phyloP scores from a whole-genome alignment of 1,140 invertebrate species.

The Geopemphigus sp. region DNA sequence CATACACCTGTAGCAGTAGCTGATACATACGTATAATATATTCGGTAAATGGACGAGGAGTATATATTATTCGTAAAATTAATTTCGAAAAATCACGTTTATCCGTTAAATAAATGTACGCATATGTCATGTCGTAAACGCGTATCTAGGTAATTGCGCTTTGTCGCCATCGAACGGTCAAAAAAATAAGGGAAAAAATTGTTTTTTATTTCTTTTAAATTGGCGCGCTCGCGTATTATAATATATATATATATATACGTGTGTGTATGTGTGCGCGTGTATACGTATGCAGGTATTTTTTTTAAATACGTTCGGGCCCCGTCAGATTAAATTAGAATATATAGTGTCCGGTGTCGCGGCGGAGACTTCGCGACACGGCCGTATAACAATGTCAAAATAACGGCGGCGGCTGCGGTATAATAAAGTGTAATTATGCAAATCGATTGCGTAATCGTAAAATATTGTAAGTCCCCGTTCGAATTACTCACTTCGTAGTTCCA shows the following conservation, averaged over 20 bases:
- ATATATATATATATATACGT: too few species aligned
- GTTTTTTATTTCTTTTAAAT: slow-evolving; percentile 20
- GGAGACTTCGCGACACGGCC: background rate
- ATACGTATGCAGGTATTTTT: too few species aligned
- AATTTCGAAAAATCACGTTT: too few species aligned
- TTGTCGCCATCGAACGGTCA: background rate
- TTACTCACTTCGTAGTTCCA: slow-evolving; percentile 13
- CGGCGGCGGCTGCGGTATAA: background rate
- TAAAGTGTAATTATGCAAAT: slow-evolving; percentile 46
- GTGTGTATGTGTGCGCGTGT: too few species aligned
- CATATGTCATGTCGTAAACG: too few species aligned
- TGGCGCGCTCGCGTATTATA: background rate
- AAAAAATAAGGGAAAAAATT: too few species aligned
- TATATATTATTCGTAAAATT: too few species aligned
- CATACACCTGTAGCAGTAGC: too few species aligned
- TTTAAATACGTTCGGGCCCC: background rate
- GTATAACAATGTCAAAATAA: slow-evolving; percentile 25
- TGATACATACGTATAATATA: too few species aligned
- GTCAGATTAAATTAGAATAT: slow-evolving; percentile 40
- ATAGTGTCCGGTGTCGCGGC: background rate
- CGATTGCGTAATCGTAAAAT: slow-evolving; percentile 2
- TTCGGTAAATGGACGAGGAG: too few species aligned
- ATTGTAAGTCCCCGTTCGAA: background rate
- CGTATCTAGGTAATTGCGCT: background rate
- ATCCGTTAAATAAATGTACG: too few species aligned